Conservation (phyloP, 2,888 invertebrate genomes). For the Nomada fabriciana region DNA sequence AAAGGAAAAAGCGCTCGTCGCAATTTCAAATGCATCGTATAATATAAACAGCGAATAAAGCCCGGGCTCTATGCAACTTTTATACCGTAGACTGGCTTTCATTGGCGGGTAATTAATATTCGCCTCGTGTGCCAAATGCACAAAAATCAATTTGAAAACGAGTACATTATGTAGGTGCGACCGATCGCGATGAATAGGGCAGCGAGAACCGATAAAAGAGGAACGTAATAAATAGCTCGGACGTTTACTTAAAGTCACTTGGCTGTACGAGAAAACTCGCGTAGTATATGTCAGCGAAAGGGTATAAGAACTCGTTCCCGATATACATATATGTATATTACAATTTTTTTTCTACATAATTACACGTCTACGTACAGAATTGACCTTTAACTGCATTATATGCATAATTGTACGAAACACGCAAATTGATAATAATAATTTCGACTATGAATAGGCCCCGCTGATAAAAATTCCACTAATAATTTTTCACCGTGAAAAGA, state of each 20-base stretch:
- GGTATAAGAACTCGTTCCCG: no score
- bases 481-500: no score
- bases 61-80: not conserved
- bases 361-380: no score
- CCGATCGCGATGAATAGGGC: not conserved
- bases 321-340: no score
- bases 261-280: not conserved
- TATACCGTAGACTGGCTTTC: not conserved
- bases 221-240: slow-evolving; percentile 16
- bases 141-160: not conserved
- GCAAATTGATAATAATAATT: no score
- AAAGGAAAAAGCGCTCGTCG: not conserved
- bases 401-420: no score
- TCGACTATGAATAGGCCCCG: no score
- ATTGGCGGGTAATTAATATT: not conserved
- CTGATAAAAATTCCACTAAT: no score
- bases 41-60: not conserved
- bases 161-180: not conserved
- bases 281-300: slow-evolving; percentile 27
- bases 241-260: slow-evolving; percentile 4
- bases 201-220: slow-evolving; percentile 24
- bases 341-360: no score
- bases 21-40: not conserved
- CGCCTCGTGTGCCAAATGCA: slow-evolving; percentile 2
- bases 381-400: no score